phyloP scores from a whole-genome alignment of 2,888 invertebrate species.

The Nemurella pictetii region DNA sequence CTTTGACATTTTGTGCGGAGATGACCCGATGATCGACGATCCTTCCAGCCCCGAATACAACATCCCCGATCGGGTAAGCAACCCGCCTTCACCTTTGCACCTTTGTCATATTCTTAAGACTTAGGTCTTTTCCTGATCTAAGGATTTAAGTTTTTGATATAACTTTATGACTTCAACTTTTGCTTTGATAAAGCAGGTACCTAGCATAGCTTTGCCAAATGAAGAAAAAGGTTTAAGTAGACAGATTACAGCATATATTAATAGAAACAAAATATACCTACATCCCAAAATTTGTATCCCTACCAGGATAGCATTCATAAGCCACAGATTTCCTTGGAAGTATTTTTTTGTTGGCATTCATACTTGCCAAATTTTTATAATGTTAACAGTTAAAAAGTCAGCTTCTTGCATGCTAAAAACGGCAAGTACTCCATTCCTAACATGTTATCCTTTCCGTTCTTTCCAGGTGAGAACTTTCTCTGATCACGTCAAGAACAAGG shows the following conservation, averaged over 20 bases:
- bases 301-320: too few relatives aligned
- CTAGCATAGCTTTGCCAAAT: too few relatives aligned
- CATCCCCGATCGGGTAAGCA: slow-evolving; percentile 51
- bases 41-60: slow-evolving; percentile 56
- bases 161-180: too few relatives aligned
- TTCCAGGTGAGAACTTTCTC: slow-evolving; percentile 49
- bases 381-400: neutral
- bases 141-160: too few relatives aligned
- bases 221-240: too few relatives aligned
- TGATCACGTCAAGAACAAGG: slow-evolving; percentile 47
- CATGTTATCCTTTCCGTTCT: neutral
- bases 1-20: slow-evolving; percentile 58
- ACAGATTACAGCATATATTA: too few relatives aligned
- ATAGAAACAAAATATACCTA: too few relatives aligned
- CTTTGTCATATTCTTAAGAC: neutral
- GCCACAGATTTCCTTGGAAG: too few relatives aligned
- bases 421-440: neutral
- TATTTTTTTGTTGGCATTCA: too few relatives aligned
- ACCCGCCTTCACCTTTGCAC: neutral
- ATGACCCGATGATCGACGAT: slow-evolving; percentile 58
- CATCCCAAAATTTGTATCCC: too few relatives aligned
- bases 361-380: too few relatives aligned
- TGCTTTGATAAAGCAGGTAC: too few relatives aligned
- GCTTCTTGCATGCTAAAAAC: neutral
- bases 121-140: neutral